These are phyloP conservation scores for Zoanthus sociatus DNA, from an alignment of 92 coral and sea anemone genomes.

Conservation along the genomic window DNA sequence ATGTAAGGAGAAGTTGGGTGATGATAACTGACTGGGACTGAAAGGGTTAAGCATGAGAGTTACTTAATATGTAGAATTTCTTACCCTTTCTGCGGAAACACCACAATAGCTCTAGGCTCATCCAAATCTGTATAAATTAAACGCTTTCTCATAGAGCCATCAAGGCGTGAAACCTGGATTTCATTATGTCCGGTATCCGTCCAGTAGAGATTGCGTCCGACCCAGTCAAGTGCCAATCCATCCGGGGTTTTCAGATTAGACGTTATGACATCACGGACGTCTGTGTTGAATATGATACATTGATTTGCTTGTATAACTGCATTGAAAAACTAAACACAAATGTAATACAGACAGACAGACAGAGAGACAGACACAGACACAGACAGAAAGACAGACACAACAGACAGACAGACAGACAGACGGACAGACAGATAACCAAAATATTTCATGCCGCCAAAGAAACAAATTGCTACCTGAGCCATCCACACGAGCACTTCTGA, in stretches of 20 bases:
- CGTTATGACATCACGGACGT: slow-evolving; percentile 29
- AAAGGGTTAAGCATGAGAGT: too few species aligned
- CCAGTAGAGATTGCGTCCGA: slow-evolving; percentile 39
- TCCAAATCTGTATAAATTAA: slow-evolving; percentile 14
- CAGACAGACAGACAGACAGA: too few species aligned
- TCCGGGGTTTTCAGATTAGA: slow-evolving; percentile 31
- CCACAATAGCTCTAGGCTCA: slow-evolving; percentile 35
- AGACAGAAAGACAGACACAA: too few species aligned
- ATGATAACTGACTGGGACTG: too few species aligned
- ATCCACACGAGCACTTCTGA: slow-evolving; percentile 36
- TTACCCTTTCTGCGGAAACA: slow-evolving; percentile 46
- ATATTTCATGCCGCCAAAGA: neutral
- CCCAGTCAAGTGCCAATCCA: slow-evolving; percentile 38
- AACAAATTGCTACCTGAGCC: slow-evolving; percentile 6
- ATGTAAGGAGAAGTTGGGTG: too few species aligned
- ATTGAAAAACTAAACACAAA: too few species aligned
- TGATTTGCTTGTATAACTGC: too few species aligned
- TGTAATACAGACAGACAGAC: too few species aligned
- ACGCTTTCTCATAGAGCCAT: slow-evolving; percentile 31
- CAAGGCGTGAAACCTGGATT: slow-evolving; percentile 38
- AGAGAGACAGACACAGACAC: too few species aligned
- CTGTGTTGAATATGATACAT: neutral
- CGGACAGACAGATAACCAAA: too few species aligned
- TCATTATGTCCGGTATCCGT: slow-evolving; percentile 36
- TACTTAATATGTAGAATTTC: neutral